Percentiles rank a stretch among this genome's conserved stretches.
phyloP scores from a whole-genome alignment of 2,888 invertebrate species.

The Lasius platythorax region DNA sequence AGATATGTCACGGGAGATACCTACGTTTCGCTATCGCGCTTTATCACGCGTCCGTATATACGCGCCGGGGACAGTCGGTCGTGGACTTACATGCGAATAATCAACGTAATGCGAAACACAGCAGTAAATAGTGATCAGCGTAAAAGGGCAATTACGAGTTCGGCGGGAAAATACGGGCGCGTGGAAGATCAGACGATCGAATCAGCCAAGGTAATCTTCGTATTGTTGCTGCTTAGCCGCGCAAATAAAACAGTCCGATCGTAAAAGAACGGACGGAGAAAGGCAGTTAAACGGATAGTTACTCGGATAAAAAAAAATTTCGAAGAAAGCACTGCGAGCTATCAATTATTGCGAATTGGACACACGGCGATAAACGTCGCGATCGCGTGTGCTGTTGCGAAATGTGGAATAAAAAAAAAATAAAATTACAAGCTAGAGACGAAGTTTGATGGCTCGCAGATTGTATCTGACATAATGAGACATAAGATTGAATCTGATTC shows the following conservation, averaged over 20 bases:
- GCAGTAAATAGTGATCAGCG: constrained; percentile 78
- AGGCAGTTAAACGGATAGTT: constrained; percentile 25
- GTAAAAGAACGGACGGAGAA: constrained; percentile 10
- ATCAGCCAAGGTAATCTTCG: constrained; percentile 15
- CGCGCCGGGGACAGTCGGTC: constrained; percentile 21
- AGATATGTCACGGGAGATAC: constrained; percentile 61
- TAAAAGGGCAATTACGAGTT: constrained; percentile 69
- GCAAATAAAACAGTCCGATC: constrained; percentile 44
- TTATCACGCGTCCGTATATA: constrained; percentile 57
- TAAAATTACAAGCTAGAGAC: background rate
- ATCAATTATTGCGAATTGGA: constrained; percentile 41
- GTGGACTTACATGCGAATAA: constrained; percentile 61
- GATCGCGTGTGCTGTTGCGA: constrained; percentile 10
- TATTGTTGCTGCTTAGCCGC: constrained; percentile 37
- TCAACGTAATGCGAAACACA: constrained; percentile 72
- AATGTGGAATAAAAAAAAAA: background rate
- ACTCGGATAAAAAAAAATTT: background rate
- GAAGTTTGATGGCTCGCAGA: background rate
- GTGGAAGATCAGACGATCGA: constrained; percentile 19
- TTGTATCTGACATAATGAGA: background rate
- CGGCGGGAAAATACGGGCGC: constrained; percentile 2
- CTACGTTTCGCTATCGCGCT: constrained; percentile 49
- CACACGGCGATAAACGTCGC: constrained; percentile 6
- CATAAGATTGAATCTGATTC: background rate
- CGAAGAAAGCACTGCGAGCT: constrained; percentile 16